Percentiles rank a stretch among this genome's conserved stretches.
phyloP scores from a whole-genome alignment of 2,797 vertebrate genomes.

The Huso huso region DNA sequence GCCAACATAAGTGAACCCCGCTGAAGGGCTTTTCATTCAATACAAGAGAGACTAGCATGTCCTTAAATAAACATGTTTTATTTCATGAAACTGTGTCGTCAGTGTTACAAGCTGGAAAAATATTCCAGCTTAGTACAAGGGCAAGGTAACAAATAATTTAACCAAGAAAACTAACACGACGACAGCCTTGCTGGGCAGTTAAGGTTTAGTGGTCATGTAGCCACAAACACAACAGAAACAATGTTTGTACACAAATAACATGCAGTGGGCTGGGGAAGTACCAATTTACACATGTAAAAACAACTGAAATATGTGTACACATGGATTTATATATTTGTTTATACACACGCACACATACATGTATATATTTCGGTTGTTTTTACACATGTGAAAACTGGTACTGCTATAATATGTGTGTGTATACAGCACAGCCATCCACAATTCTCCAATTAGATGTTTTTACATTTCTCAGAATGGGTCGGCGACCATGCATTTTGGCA shows the following conservation, averaged over 20 bases:
- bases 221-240: conserved; percentile 31
- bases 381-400: too few relatives aligned
- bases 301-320: too few relatives aligned
- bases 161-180: conserved; percentile 46
- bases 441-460: too few relatives aligned
- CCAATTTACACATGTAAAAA: too few relatives aligned
- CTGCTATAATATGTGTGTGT: too few relatives aligned
- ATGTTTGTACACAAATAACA: conserved; percentile 53
- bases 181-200: conserved; percentile 45
- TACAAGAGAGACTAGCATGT: too few relatives aligned
- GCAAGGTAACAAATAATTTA: conserved; percentile 78
- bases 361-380: too few relatives aligned
- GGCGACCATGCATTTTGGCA: conserved; percentile 65
- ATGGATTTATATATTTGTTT: too few relatives aligned
- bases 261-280: conserved; percentile 42
- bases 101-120: conserved; percentile 74
- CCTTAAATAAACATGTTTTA: conserved; percentile 61
- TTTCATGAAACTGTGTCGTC: conserved; percentile 65
- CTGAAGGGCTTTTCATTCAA: too few relatives aligned
- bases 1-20: too few relatives aligned
- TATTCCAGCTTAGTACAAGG: conserved; percentile 74
- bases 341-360: too few relatives aligned
- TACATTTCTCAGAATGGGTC: conserved; percentile 46
- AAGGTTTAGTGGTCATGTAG: conserved; percentile 48
- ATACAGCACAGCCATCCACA: too few relatives aligned